Evolutionary conservation across 1,140 invertebrate genomes (phyloP), one percentile per base, ranked within the genome.

Genomic region (Anastrepha ludens): DNA sequence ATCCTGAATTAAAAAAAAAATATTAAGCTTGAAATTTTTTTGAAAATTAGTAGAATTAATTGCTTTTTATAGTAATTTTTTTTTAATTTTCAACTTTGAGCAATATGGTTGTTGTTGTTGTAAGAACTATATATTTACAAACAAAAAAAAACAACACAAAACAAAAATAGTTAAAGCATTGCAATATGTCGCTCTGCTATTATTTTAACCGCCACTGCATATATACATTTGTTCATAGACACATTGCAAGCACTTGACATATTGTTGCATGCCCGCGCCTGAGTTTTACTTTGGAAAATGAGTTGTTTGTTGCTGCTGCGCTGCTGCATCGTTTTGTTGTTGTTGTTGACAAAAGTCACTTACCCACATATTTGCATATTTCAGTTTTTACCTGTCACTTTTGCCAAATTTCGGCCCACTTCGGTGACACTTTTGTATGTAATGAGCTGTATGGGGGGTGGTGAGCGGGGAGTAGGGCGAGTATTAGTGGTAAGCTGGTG

Each of bases 341-440:
- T 81, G 47, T 55, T 50, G 39, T 1, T 78, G 60, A 4, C 15
- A n/a, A 55, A 55, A 55, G 60, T 17, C 13, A 62, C 13, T 62
- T 62, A 62, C 60, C 15, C 2, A 2, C 44, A 55, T 9, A 55
- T 44, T 8, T 55, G 74, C 47, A 81, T 81, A 8, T 55, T 55
- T 81, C 44, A n/a, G 20, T 17, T 81, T 81, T 81, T 81, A 55
- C 47, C 20, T 55, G 74, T 11, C 44, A 81, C 74, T 81, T 81
- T 81, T 55, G n/a, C 74, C 44, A 81, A 81, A 81, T 81, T 81
- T 81, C 13, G 5, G 67, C 67, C 39, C 5, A 41, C n/a, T 55
- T 39, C n/a, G 29, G n/a, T 55, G 47, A 81, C 44, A 81, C 39
- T 74, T 81, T 81, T 58, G 50, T 50, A 7, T 55, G n/a, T 62